These are phyloP conservation scores for Drosophila kurseongensis DNA, from an alignment of 1,140 invertebrate genomes.

Conservation along the genomic window DNA sequence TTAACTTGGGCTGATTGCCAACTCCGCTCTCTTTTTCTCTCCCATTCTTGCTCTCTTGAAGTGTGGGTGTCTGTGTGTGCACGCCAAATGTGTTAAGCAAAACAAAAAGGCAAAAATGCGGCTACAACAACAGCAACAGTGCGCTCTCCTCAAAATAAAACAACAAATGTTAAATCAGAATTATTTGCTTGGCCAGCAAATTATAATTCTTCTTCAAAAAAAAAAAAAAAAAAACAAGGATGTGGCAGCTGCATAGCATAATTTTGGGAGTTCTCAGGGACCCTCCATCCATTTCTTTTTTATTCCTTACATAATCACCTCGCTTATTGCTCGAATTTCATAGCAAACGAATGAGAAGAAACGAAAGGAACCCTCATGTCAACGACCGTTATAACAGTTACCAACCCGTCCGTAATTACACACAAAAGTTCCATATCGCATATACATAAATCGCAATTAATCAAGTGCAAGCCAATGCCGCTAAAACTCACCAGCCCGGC, in stretches of 20 bases:
- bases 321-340: conserved; percentile 51
- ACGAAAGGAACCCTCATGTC: conserved; percentile 60
- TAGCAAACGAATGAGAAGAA: conserved; percentile 24
- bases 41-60: conserved; percentile 11
- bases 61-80: conserved; percentile 33
- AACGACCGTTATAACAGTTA: conserved; percentile 55
- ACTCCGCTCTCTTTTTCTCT: conserved; percentile 15
- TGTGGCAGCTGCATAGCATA: conserved; percentile 33
- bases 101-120: conserved; percentile 80
- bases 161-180: conserved; percentile 18
- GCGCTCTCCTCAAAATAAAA: conserved; percentile 15
- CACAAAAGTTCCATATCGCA: conserved; percentile 66
- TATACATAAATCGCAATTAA: conserved; percentile 79
- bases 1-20: conserved; percentile 47
- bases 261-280: conserved; percentile 31
- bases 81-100: conserved; percentile 73
- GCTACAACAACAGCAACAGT: conserved; percentile 50
- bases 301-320: conserved; percentile 25
- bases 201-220: conserved; percentile 13
- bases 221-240: conserved; percentile 1
- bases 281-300: conserved; percentile 34
- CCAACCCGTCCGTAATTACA: conserved; percentile 66
- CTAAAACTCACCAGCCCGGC: conserved; percentile 47
- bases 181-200: conserved; percentile 38
- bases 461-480: conserved; percentile 80